Evolutionary conservation across 2,113 vertebrate genomes (phyloP).

Genomic region (Amblyornis subalaris): DNA sequence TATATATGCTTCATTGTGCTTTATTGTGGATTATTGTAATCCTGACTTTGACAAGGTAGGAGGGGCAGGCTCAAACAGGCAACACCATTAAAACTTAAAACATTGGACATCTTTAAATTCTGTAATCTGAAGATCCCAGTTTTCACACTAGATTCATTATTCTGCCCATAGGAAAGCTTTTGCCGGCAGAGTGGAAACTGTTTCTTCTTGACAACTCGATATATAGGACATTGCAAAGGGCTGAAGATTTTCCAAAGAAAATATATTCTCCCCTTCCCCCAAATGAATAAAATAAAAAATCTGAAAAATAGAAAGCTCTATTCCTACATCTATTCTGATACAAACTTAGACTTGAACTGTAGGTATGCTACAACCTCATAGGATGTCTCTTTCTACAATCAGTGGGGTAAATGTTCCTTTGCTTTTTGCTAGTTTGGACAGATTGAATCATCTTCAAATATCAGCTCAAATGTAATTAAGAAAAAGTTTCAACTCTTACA

Average conservation of each 20-base stretch:
- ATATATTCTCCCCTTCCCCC: background rate
- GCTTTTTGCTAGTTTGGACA: background rate
- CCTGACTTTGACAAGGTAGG: background rate
- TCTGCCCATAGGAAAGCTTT: constrained; percentile 5
- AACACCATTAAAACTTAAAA: background rate
- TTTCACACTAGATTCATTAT: background rate
- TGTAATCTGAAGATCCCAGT: background rate
- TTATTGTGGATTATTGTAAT: background rate
- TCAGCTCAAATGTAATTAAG: background rate
- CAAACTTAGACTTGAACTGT: background rate
- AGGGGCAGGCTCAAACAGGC: background rate
- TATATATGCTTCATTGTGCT: background rate
- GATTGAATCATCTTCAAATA: background rate
- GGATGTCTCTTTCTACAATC: background rate
- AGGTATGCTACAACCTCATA: background rate
- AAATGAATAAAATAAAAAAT: background rate
- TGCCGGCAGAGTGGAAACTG: background rate
- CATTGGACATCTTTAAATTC: background rate
- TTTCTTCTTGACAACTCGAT: background rate
- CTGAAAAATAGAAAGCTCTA: background rate
- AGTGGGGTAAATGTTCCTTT: background rate
- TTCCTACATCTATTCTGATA: background rate
- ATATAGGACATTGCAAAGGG: background rate
- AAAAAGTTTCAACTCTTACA: background rate
- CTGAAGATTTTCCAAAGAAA: background rate